Evolutionary conservation across 2,113 vertebrate species (phyloP).

Genomic region (Typhlomys cinereus): DNA sequence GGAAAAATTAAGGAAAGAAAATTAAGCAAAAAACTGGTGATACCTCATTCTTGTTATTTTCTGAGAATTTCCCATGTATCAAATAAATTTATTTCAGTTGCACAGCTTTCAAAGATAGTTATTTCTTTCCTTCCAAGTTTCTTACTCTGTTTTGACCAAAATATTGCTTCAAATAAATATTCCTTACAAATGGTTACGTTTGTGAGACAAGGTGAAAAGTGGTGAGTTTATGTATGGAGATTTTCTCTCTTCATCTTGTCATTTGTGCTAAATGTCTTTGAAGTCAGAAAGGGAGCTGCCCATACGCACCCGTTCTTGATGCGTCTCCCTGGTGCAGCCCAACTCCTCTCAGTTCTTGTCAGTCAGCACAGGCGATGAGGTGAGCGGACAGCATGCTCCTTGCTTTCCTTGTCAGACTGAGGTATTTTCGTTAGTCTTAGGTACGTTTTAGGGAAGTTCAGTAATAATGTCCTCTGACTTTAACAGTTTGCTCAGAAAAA

Average conservation of each 20-base stretch:
- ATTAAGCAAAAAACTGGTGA: background rate
- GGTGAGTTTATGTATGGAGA: background rate
- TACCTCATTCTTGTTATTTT: slow-evolving; percentile 30
- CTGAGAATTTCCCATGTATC: slow-evolving; percentile 15
- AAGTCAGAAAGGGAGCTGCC: background rate
- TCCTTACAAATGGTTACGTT: background rate
- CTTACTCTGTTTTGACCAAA: background rate
- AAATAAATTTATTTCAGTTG: slow-evolving; percentile 34
- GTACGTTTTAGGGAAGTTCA: background rate
- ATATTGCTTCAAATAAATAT: background rate
- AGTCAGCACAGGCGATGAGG: rapidly evolving
- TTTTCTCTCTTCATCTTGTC: background rate
- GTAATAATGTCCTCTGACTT: background rate
- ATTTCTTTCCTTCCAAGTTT: slow-evolving; percentile 24
- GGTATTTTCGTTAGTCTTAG: background rate
- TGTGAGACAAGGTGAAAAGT: slow-evolving; percentile 6
- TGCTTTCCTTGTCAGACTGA: background rate
- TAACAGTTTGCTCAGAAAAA: background rate
- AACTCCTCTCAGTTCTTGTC: background rate
- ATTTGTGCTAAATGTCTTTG: background rate
- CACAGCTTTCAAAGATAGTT: background rate
- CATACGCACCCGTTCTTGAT: background rate
- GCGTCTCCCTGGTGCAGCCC: rapidly evolving
- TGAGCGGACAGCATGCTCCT: background rate
- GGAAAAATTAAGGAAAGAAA: slow-evolving; percentile 27